Evolutionary conservation across 2,888 invertebrate genomes (phyloP), one percentile per base, ranked within the genome.

Genomic region (Pedicia rivosa): DNA sequence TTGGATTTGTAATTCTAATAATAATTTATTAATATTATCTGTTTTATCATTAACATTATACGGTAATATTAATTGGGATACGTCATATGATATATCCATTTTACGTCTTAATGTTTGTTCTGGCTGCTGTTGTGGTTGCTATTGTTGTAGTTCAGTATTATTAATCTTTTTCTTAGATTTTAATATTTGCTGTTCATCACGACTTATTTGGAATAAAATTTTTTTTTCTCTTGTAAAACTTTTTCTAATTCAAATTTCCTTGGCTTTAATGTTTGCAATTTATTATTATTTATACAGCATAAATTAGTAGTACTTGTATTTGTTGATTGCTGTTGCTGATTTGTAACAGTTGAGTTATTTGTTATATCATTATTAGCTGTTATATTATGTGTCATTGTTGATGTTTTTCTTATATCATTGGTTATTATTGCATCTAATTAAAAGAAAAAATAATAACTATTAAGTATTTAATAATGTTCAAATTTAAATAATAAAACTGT

Each of bases 211-310:
- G 31, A 58, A 57, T 39, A 59, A 42, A 5, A 59, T 45, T 53
- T 55, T 40, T 53, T 59, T 43, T 60, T 61, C 35, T 61, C 61
- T 37, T 52, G 56, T 0, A 61, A 41, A n/a, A 56, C 44, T 41
- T 54, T 55, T 38, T 61, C 61, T 32, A 61, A 43, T 15, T 53
- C 50, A 15, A 47, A 46, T 40, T 60, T 61, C 4, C 59, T 52
- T 38, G 53, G 50, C 40, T 58, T 57, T 36, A 61, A 42, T 3
- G 49, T 49, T 35, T 59, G 55, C 3, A 48, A 26, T 35, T 47
- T 47, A 15, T n/a, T 40, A 36, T 40, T 42, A 32, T 44, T 44
- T 8, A 43, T 14, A 24, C 33, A 25, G n/a, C 25, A 34, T 27
- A n/a, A n/a, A n/a, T 24, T 24, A 10, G 24, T 24, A 10, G 24